phyloP scores from a whole-genome alignment of 92 coral and sea anemone species.

The Parazoanthus darwini region DNA sequence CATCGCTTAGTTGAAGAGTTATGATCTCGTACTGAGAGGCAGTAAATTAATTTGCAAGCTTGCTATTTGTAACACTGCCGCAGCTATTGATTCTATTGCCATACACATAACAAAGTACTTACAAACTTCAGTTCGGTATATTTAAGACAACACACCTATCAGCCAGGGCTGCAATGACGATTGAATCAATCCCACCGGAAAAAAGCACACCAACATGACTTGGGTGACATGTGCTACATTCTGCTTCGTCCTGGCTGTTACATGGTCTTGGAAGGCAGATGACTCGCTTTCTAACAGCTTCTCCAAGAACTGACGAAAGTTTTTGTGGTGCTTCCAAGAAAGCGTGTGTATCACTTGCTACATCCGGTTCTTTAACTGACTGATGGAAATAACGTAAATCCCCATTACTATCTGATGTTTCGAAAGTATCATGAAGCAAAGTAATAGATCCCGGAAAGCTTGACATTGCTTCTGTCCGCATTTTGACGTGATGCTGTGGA shows the following conservation, averaged over 20 bases:
- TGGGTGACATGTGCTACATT: neutral
- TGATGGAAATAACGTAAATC: neutral
- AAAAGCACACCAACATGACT: constrained; percentile 86
- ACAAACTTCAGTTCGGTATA: neutral
- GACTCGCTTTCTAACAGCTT: constrained; percentile 87
- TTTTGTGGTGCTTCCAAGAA: constrained; percentile 30
- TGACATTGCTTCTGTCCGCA: neutral
- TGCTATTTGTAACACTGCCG: neutral
- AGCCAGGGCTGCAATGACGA: constrained; percentile 87
- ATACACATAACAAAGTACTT: neutral
- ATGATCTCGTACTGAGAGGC: neutral
- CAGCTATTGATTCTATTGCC: neutral
- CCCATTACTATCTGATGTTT: neutral
- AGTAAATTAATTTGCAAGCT: neutral
- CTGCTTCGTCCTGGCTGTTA: neutral
- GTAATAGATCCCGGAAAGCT: neutral
- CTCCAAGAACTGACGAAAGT: constrained; percentile 67
- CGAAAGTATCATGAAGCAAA: neutral
- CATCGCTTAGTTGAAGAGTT: no score
- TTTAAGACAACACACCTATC: constrained; percentile 70
- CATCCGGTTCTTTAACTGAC: neutral
- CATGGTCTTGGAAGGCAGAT: constrained; percentile 72
- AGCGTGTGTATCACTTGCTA: neutral
- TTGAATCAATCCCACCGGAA: constrained; percentile 98
- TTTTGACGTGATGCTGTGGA: neutral